Conservation (phyloP, 2,113 vertebrate species). For the Talpa occidentalis region DNA sequence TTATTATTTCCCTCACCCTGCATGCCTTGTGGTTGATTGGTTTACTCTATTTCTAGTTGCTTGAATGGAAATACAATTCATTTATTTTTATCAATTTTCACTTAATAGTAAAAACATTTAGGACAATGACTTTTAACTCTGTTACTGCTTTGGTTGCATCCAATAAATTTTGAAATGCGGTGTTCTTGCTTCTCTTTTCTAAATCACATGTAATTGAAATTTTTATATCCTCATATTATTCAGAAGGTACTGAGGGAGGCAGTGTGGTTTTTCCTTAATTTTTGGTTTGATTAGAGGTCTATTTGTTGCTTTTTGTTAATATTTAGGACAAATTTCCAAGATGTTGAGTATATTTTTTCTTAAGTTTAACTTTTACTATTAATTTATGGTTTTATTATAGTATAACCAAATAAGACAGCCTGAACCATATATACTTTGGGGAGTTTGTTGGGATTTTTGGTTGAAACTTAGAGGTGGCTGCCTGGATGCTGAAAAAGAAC, state of each 20-base stretch:
- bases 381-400: no score
- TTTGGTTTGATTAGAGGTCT: background rate
- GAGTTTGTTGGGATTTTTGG: background rate
- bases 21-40: background rate
- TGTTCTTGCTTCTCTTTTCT: background rate
- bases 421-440: background rate
- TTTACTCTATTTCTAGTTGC: constrained; percentile 9
- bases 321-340: background rate
- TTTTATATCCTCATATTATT: background rate
- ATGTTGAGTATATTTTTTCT: background rate
- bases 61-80: background rate
- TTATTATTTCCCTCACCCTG: constrained; percentile 3
- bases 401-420: background rate
- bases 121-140: constrained; percentile 13
- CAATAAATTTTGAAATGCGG: background rate
- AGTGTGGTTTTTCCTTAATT: background rate
- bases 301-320: background rate
- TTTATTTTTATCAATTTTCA: background rate
- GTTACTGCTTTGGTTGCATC: background rate
- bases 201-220: constrained; percentile 15
- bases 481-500: background rate
- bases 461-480: background rate
- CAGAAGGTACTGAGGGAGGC: background rate
- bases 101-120: constrained; percentile 21
- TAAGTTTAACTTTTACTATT: background rate